phyloP scores from a whole-genome alignment of 2,113 vertebrate genomes.

The Stigmatopora argus region DNA sequence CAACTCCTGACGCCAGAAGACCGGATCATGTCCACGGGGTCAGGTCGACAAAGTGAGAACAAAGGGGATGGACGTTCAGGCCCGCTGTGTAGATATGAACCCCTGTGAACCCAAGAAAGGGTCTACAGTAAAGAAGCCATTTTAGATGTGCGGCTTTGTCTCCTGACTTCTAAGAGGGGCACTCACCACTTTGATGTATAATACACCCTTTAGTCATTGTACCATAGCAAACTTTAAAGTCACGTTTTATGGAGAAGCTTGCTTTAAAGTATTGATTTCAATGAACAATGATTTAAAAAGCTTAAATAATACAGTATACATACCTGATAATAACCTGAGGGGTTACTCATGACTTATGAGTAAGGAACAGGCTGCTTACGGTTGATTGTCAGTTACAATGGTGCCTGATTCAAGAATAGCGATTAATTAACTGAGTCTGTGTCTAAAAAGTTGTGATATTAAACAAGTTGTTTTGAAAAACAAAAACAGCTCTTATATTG shows the following conservation, averaged over 20 bases:
- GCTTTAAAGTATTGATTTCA: not conserved
- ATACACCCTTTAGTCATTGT: no score
- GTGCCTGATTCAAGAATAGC: constrained; percentile 4
- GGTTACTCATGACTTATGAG: not conserved
- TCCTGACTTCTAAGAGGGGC: no score
- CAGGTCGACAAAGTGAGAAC: no score
- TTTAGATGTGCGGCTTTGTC: no score
- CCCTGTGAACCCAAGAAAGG: no score
- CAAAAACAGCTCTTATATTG: not conserved
- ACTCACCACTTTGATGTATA: no score
- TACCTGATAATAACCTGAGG: not conserved
- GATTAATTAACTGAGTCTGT: no score
- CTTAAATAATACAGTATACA: not conserved
- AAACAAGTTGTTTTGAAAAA: not conserved
- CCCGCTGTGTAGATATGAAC: no score
- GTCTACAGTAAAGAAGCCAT: no score
- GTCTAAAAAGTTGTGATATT: not conserved
- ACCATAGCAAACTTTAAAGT: not conserved
- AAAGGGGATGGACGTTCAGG: no score
- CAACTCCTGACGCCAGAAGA: no score
- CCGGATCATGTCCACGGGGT: no score
- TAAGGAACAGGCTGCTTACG: not conserved
- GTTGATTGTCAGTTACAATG: not conserved
- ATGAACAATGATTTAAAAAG: not conserved
- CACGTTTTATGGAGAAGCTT: not conserved